Evolutionary conservation across 2,888 invertebrate species (phyloP).

Genomic region (Creontiades dilutus): DNA sequence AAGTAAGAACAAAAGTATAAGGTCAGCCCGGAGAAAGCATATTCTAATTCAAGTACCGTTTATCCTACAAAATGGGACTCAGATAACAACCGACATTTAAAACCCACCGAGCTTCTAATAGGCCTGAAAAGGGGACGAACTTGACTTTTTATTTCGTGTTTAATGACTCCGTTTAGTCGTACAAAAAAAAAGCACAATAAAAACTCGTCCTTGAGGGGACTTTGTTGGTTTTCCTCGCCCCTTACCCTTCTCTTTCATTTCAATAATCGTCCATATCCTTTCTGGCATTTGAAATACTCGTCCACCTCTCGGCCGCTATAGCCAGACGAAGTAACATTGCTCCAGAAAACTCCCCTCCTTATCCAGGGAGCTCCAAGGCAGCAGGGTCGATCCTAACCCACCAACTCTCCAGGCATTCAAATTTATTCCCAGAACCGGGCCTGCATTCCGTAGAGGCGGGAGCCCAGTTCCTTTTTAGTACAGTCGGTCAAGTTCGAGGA

Average conservation of each 20-base stretch:
- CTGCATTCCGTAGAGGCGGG: constrained; percentile 33
- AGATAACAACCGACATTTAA: constrained; percentile 19
- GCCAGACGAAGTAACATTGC: background rate
- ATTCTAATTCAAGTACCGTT: constrained; percentile 12
- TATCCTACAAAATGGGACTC: constrained; percentile 15
- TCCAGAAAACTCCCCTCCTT: constrained; percentile 28
- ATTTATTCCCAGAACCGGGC: constrained; percentile 43
- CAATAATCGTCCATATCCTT: constrained; percentile 48
- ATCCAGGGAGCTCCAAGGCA: constrained; percentile 43
- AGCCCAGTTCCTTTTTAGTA: constrained; percentile 41
- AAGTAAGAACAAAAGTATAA: too few species aligned
- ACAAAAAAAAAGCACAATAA: background rate
- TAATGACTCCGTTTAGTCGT: background rate
- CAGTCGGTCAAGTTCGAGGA: constrained; percentile 49
- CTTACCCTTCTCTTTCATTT: constrained; percentile 1
- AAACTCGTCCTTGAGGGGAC: constrained; percentile 17
- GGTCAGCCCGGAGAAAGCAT: constrained; percentile 2
- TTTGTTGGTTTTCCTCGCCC: constrained; percentile 1
- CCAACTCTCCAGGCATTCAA: constrained; percentile 45
- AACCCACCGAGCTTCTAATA: background rate
- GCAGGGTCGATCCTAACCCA: background rate
- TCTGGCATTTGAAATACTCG: constrained; percentile 53
- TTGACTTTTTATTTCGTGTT: background rate
- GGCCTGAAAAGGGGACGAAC: background rate
- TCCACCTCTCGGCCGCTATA: constrained; percentile 28